A percentile compares a stretch with the other conserved stretches of the same genome.
Conservation (phyloP, 35 echinoderm and acorn worm genomes). For the Diadema setosum region DNA sequence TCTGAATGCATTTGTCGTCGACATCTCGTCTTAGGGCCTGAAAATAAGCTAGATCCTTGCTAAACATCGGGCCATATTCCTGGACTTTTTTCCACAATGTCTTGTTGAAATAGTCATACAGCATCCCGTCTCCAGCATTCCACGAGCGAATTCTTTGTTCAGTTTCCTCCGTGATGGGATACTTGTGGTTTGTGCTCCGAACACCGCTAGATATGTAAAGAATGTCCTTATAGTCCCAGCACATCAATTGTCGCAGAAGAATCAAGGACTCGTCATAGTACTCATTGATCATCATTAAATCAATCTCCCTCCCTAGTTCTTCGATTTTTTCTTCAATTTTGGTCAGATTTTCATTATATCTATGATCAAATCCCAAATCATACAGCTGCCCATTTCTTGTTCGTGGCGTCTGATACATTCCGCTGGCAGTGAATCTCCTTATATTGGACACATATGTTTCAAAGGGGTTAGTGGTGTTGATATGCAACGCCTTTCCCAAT, state of each 20-base stretch:
- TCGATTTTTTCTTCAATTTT: slow-evolving; percentile 17
- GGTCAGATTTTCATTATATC: slow-evolving; percentile 21
- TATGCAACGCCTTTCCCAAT: neutral
- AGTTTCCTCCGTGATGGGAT: neutral
- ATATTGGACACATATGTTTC: neutral
- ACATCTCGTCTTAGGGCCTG: neutral
- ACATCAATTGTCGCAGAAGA: slow-evolving; percentile 27
- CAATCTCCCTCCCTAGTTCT: neutral
- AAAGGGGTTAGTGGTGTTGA: neutral
- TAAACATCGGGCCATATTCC: slow-evolving; percentile 25
- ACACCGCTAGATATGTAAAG: slow-evolving; percentile 24
- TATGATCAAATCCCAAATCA: slow-evolving; percentile 37
- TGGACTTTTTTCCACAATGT: slow-evolving; percentile 29
- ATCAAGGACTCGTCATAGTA: slow-evolving; percentile 66
- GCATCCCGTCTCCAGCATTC: slow-evolving; percentile 30
- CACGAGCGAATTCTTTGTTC: neutral
- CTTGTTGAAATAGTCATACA: slow-evolving; percentile 41
- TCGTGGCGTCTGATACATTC: neutral
- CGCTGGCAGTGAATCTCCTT: neutral
- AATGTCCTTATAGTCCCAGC: slow-evolving; percentile 55
- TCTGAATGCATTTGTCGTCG: neutral
- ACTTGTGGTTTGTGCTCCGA: neutral
- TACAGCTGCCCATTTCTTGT: neutral
- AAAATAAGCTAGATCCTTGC: slow-evolving; percentile 22
- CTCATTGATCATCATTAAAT: slow-evolving; percentile 42